Evolutionary conservation across 2,888 invertebrate species (phyloP), one percentile per base, ranked within the genome.

Genomic region (Balanococcus diminutus): DNA sequence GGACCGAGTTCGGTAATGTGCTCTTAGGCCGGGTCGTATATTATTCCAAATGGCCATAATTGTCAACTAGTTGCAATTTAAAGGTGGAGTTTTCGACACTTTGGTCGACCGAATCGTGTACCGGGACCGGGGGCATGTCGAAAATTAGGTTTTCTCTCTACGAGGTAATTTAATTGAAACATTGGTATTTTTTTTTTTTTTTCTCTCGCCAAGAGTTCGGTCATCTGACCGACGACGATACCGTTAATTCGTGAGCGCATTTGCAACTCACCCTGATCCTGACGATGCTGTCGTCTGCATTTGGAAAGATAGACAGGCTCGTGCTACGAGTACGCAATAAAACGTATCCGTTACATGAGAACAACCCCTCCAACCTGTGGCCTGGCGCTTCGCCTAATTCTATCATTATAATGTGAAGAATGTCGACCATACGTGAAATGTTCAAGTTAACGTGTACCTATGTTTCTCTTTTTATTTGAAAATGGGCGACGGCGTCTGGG

Each of bases 21-120:
- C 31, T 83, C 39, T 32, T 14, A 56, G n/a, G 83, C 61, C 32
- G 25, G 14, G 72, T 84, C 84, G 84, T 84, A 84, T 84, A 67
- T 84, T 72, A 67, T 39, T 84, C 67, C 25, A 84, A 84, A 84
- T 31, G 61, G 56, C 67, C 72, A 42, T 84, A 67, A 84, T 72
- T 84, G 84, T 84, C 84, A 84, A 36, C 22, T 8, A 42, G 42
- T 84, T 72, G 84, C 84, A 72, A 84, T 84, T 84, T 72, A 72
- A 84, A 72, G 84, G 84, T 84, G 84, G 72, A 22, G 28, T 42
- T 19, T 61, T 61, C n/a, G 61, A 84, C 84, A 72, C 42, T 72
- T 72, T 14, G 11, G 42, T 72, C 72, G 25, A 56, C 72, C 19
- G 5, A 16, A 31, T n/a, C n/a, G n/a, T n/a, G n/a, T n/a, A n/a